phyloP scores from a whole-genome alignment of 1,140 invertebrate genomes.

The Drosophila parabipectinata region DNA sequence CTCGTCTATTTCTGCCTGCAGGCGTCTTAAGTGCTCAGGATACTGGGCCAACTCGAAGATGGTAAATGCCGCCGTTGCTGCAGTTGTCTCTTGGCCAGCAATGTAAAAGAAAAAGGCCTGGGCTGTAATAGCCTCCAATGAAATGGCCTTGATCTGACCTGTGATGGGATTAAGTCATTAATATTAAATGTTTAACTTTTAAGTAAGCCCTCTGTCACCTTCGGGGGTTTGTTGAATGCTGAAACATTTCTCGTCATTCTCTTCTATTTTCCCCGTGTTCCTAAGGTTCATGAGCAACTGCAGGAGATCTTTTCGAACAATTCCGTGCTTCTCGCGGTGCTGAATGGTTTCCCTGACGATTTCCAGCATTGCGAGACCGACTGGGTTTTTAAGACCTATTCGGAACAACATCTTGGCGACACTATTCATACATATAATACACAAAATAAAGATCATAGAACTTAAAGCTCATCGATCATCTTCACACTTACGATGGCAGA shows the following conservation, averaged over 20 bases:
- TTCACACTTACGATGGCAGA: conserved; percentile 64
- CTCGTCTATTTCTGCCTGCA: conserved; percentile 86
- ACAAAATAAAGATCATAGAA: not conserved
- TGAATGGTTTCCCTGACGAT: conserved; percentile 86
- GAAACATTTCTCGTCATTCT: conserved; percentile 69
- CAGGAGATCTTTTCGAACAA: conserved; percentile 85
- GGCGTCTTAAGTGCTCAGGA: conserved; percentile 85
- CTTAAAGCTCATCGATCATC: too few species aligned
- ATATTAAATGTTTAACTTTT: not conserved
- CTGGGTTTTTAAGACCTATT: conserved; percentile 50
- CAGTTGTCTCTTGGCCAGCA: conserved; percentile 90
- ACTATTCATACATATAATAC: conserved; percentile 13
- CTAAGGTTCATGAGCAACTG: conserved; percentile 85
- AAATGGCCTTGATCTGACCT: conserved; percentile 70
- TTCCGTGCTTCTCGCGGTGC: conserved; percentile 84
- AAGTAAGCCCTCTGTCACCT: conserved; percentile 11
- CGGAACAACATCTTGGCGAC: conserved; percentile 49
- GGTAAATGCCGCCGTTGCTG: conserved; percentile 86
- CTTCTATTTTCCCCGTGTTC: conserved; percentile 82
- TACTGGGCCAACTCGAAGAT: conserved; percentile 87
- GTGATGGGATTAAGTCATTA: not conserved
- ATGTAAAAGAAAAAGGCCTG: conserved; percentile 88
- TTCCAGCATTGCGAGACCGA: conserved; percentile 43
- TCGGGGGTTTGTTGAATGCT: conserved; percentile 50
- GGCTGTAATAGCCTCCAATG: conserved; percentile 85